These are phyloP conservation scores for Callospermophilus lateralis DNA, from an alignment of 2,113 vertebrate genomes.

Conservation along the genomic window DNA sequence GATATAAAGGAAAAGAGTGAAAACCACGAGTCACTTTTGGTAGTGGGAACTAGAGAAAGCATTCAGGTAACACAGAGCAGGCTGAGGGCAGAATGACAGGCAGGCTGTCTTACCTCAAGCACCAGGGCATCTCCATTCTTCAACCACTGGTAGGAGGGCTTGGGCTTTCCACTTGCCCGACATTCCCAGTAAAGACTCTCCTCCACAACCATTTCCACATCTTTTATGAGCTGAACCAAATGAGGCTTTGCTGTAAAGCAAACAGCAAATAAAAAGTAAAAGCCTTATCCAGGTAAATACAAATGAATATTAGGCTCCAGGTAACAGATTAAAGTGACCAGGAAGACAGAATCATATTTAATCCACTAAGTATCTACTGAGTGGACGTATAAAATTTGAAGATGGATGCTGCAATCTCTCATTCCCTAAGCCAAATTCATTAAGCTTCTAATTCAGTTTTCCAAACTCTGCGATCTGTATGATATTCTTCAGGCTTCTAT, in stretches of 20 bases:
- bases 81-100: background rate
- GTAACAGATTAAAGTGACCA: background rate
- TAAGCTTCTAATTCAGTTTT: background rate
- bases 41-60: background rate
- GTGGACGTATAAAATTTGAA: background rate
- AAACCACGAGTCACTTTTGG: background rate
- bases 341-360: background rate
- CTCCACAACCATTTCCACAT: constrained; percentile 91
- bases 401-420: background rate
- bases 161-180: constrained; percentile 95
- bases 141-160: constrained; percentile 96
- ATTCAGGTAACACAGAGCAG: background rate
- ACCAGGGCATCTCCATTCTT: constrained; percentile 92
- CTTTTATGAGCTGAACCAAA: constrained; percentile 93
- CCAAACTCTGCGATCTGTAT: background rate
- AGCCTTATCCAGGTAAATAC: background rate
- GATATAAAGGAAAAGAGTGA: background rate
- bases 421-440: background rate
- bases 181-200: constrained; percentile 95
- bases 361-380: background rate
- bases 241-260: constrained; percentile 93
- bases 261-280: background rate
- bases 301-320: background rate
- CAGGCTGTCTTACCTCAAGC: constrained; percentile 88
- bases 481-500: background rate